Base-by-base conservation (phyloP, 2,888 invertebrate species). In the Lepetodrilus schrolli region DNA sequence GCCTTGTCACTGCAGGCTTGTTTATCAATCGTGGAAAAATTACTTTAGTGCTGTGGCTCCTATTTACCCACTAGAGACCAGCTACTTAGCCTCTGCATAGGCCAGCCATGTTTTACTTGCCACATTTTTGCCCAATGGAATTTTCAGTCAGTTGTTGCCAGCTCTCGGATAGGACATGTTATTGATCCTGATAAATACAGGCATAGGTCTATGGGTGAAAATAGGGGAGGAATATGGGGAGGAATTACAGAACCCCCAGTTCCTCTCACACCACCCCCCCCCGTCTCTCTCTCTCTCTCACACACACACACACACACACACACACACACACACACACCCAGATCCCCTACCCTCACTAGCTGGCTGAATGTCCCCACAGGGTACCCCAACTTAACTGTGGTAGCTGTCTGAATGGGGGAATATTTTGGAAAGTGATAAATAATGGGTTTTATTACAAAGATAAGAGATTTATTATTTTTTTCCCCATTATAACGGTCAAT, bases 401-500 rank as follows among this genome's bases (percentile, higher is more conserved):
- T 34, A 58, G 34, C 30, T 34, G 30, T 58, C 34, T 58, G 26
- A 58, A 58, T 58, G 26, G 30, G 26, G 10, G 8, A 58, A 30
- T 30, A 58, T 58, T 58, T 58, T 58, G 26, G 26, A 26, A 58
- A 58, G 58, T 58, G 58, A 34, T 30, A 58, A 58, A 58, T 58
- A 58, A 58, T 58, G 34, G 58, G 30, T 34, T 58, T 58, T 58
- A 58, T 58, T 26, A 58, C 58, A 58, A 34, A 34, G 30, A 26
- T 58, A 58, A 58, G 58, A 26, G 34, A 30, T 58, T 30, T 58
- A 58, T 58, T 58, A 58, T 58, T 10, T n/a, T n/a, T n/a, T n/a
- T n/a, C n/a, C n/a, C n/a, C n/a, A n/a, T n/a, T n/a, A n/a, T n/a
- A n/a, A n/a, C n/a, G 26, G 30, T 30, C 30, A 30, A 17, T 26